phyloP scores from a whole-genome alignment of 2,797 vertebrate species.

The Pristis pectinata region DNA sequence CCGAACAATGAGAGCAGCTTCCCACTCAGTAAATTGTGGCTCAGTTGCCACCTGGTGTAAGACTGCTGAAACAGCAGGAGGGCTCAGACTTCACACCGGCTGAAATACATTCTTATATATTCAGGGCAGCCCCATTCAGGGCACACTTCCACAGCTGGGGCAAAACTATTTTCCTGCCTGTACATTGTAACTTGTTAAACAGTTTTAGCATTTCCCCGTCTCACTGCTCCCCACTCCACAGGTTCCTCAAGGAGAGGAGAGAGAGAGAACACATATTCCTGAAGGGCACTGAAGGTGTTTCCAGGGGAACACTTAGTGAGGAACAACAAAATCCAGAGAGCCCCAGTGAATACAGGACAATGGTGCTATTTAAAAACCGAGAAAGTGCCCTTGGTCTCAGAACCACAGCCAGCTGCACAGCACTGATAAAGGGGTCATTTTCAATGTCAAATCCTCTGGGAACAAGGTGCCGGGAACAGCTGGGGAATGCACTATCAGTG shows the following conservation, averaged over 20 bases:
- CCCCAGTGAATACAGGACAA: too few species aligned
- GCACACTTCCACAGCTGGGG: too few species aligned
- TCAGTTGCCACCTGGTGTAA: conserved; percentile 7
- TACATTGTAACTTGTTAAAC: too few species aligned
- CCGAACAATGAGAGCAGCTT: not conserved
- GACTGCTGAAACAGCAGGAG: not conserved
- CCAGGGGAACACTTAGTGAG: not conserved
- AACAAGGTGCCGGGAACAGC: not conserved
- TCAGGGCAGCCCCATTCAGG: too few species aligned
- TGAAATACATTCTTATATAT: too few species aligned
- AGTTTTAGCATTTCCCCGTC: too few species aligned
- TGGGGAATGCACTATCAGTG: not conserved
- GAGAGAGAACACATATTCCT: too few species aligned
- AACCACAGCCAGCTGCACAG: not conserved
- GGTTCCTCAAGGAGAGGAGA: too few species aligned
- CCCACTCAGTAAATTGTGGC: not conserved
- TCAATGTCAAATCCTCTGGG: not conserved
- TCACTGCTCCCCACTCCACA: too few species aligned
- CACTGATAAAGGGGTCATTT: not conserved
- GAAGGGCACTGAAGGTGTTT: too few species aligned
- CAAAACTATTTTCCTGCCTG: too few species aligned
- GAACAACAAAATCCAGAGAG: not conserved
- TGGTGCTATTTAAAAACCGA: not conserved
- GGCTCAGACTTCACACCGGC: too few species aligned
- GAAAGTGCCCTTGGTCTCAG: not conserved